phyloP scores from a whole-genome alignment of 2,888 invertebrate species.

The Merodon equestris region DNA sequence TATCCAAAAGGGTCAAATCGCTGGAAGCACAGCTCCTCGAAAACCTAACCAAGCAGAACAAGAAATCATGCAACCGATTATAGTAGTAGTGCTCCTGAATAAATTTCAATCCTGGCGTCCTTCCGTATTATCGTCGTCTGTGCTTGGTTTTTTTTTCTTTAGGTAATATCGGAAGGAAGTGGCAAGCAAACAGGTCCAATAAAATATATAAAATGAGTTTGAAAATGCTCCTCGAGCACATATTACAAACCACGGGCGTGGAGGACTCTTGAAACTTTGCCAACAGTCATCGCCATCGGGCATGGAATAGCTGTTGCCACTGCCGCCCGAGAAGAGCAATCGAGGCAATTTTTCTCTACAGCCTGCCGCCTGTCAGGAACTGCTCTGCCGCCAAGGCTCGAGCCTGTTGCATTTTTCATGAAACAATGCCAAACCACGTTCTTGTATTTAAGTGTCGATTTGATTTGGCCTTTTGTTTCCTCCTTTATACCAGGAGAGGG shows the following conservation, averaged over 20 bases:
- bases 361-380: slow-evolving; percentile 50
- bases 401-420: slow-evolving; percentile 71
- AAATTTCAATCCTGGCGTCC: slow-evolving; percentile 41
- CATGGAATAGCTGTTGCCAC: slow-evolving; percentile 21
- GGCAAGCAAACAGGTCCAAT: slow-evolving; percentile 67
- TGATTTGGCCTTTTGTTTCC: slow-evolving; percentile 66
- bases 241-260: slow-evolving; percentile 33
- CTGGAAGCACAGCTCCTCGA: slow-evolving; percentile 29
- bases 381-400: slow-evolving; percentile 14
- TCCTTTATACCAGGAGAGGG: neutral
- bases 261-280: slow-evolving; percentile 70
- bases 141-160: slow-evolving; percentile 4
- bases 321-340: slow-evolving; percentile 38
- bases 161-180: slow-evolving; percentile 66
- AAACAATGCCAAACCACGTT: slow-evolving; percentile 70
- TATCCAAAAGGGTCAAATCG: slow-evolving; percentile 25
- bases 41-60: slow-evolving; percentile 49
- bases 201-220: slow-evolving; percentile 66
- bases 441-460: slow-evolving; percentile 70
- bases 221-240: slow-evolving; percentile 51
- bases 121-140: slow-evolving; percentile 12
- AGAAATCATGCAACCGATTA: slow-evolving; percentile 65
- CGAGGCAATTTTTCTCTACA: slow-evolving; percentile 51
- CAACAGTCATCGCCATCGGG: slow-evolving; percentile 18
- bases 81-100: slow-evolving; percentile 51